Conservation (phyloP, 2,797 vertebrate species). For the Cirrhinus mrigala region DNA sequence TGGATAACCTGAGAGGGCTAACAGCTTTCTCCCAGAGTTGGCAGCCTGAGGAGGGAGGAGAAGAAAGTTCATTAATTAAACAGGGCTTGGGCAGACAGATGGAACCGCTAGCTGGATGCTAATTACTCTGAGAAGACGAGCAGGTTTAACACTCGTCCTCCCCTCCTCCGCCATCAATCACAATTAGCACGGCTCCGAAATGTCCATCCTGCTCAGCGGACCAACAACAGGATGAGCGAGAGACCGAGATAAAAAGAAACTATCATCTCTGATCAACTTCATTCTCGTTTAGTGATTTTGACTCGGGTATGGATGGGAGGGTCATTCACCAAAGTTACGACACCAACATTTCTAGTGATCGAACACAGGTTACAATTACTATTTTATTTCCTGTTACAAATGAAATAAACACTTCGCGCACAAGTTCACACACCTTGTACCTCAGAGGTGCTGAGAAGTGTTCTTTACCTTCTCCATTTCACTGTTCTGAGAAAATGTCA, state of each 20-base stretch:
- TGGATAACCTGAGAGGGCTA: conserved; percentile 87
- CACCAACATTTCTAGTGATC: not conserved
- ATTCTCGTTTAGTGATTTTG: not conserved
- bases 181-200: conserved; percentile 73
- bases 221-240: conserved; percentile 23
- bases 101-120: conserved; percentile 93
- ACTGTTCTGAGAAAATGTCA: not conserved
- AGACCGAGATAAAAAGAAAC: not conserved
- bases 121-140: conserved; percentile 91
- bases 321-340: not conserved
- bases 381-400: too few relatives aligned
- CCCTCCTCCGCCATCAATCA: conserved; percentile 88
- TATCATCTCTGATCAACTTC: not conserved
- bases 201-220: conserved; percentile 45
- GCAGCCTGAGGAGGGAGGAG: conserved; percentile 75
- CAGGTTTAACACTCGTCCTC: conserved; percentile 84
- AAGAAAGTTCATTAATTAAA: conserved; percentile 99
- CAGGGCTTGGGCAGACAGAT: conserved; percentile 92
- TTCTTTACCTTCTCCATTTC: not conserved
- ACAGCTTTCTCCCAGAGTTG: conserved; percentile 83
- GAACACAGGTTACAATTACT: not conserved
- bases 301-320: not conserved
- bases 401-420: too few relatives aligned
- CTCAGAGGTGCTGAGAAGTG: not conserved
- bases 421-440: too few relatives aligned